Base-by-base conservation (phyloP, 2,113 vertebrate genomes). In the Ictalurus furcatus region DNA sequence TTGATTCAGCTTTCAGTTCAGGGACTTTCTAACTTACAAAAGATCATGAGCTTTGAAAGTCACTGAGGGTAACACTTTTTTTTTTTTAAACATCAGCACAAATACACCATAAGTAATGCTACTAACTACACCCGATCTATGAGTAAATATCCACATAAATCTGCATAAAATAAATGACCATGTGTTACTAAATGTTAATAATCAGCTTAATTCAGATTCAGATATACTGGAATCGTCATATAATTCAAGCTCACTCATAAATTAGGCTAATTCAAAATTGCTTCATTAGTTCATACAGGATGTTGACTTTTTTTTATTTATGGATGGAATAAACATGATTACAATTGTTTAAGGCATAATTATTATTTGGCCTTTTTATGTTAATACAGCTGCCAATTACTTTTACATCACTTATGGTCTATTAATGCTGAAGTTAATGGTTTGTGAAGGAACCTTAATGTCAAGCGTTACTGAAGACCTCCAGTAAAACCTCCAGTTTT, bases 1-100 rank as follows among this genome's bases (percentile, higher is more conserved):
- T 90, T 87, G 88, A 88, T 79, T 78, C 30, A 30, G 84, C 79
- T 85, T 90, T 87, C 73, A 90, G 69, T 89, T 91, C 69, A 23
- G 54, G 30, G 81, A 84, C 34, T 84, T 82, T 59, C 30, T 59
- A 6, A 82, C 30, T 82, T 63, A 28, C 19, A 61, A 3, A 40
- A 83, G 34, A 23, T 61, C 56, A 61, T 6, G 21, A 25, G 34
- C 44, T 28, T 5, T 12, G 44, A 48, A 63, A 40, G 34, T 48
- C 12, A 9, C 14, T 63, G 58, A 40, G 58, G 30, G 21, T 61
- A 61, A 23, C 54, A 14, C 3, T 19, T 23, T 76, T 25, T 44
- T 4, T 44, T 6, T 13, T 54, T 81, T 58, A 54, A 14, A 52
- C 12, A 1, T 56, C n/a, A 21, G 16, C 52, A 9, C 21, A 34